These are phyloP conservation scores for Rousettus madagascariensis DNA, from an alignment of 2,797 vertebrate genomes.

Conservation along the genomic window DNA sequence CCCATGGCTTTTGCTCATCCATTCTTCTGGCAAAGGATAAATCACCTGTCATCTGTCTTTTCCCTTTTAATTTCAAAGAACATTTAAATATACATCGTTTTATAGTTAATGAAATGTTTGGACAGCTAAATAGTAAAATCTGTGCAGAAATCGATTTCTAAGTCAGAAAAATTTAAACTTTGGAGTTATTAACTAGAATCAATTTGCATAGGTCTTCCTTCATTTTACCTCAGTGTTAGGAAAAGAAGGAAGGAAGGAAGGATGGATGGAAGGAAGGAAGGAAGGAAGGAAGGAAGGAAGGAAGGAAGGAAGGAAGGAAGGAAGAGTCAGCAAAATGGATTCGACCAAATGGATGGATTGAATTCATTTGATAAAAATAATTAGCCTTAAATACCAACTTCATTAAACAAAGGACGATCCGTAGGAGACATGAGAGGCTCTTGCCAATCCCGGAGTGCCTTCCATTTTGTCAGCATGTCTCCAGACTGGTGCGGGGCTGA, in stretches of 20 bases:
- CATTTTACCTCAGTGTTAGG: not conserved
- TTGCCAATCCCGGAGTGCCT: not conserved
- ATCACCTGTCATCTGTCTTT: not conserved
- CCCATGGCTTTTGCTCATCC: not conserved
- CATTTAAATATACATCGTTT: not conserved
- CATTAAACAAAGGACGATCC: constrained; percentile 41
- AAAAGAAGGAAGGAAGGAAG: not conserved
- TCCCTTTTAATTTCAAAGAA: not conserved
- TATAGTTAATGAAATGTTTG: constrained; percentile 35
- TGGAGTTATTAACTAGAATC: constrained; percentile 44
- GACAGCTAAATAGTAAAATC: constrained; percentile 22
- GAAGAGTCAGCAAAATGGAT: not conserved
- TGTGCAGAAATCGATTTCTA: constrained; percentile 30
- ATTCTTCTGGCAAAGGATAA: constrained; percentile 18
- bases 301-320: too few relatives aligned
- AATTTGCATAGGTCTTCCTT: constrained; percentile 57
- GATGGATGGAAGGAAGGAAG: too few relatives aligned
- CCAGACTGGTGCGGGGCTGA: not conserved
- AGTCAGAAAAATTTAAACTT: constrained; percentile 32
- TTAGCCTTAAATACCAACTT: constrained; percentile 40
- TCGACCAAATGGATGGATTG: constrained; percentile 10
- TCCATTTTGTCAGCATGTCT: not conserved
- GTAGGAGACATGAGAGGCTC: constrained; percentile 7
- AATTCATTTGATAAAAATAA: constrained; percentile 61
- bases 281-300: not conserved